phyloP scores from a whole-genome alignment of 2,888 invertebrate species.

The Mayetiola destructor region DNA sequence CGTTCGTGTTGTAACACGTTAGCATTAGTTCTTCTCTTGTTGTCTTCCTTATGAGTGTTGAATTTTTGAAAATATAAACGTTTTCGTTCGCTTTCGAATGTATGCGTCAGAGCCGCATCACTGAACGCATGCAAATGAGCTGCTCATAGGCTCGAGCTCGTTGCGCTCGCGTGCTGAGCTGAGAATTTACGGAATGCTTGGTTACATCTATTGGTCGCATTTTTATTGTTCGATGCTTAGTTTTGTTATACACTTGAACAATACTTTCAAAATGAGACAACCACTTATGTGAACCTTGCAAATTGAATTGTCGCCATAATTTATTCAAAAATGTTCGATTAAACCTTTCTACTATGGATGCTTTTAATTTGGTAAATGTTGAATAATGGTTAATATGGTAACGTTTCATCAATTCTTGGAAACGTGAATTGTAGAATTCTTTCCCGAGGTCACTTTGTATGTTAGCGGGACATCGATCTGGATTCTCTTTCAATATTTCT shows the following conservation, averaged over 20 bases:
- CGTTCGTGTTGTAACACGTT: too few relatives aligned
- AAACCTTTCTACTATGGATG: conserved; percentile 19
- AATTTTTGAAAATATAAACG: too few relatives aligned
- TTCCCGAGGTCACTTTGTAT: conserved; percentile 25
- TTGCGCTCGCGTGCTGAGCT: too few relatives aligned
- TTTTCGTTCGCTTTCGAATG: too few relatives aligned
- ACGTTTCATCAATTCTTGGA: conserved; percentile 21
- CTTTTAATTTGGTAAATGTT: conserved; percentile 18
- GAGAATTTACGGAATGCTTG: too few relatives aligned
- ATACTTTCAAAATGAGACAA: background rate
- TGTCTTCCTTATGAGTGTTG: too few relatives aligned
- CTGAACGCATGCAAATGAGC: too few relatives aligned
- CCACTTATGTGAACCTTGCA: conserved; percentile 15
- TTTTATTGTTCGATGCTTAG: background rate
- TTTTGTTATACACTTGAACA: background rate
- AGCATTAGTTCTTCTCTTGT: too few relatives aligned
- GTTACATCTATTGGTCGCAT: background rate
- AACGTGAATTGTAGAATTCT: conserved; percentile 23
- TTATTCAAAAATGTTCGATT: background rate
- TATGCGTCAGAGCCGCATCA: too few relatives aligned
- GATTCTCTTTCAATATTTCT: background rate
- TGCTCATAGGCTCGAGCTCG: too few relatives aligned
- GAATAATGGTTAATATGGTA: conserved; percentile 20
- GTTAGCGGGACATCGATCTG: conserved; percentile 17
- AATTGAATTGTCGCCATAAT: background rate